Evolutionary conservation across 2,888 invertebrate species (phyloP), one percentile per base, ranked within the genome.

Genomic region (Eurytoma californica): DNA sequence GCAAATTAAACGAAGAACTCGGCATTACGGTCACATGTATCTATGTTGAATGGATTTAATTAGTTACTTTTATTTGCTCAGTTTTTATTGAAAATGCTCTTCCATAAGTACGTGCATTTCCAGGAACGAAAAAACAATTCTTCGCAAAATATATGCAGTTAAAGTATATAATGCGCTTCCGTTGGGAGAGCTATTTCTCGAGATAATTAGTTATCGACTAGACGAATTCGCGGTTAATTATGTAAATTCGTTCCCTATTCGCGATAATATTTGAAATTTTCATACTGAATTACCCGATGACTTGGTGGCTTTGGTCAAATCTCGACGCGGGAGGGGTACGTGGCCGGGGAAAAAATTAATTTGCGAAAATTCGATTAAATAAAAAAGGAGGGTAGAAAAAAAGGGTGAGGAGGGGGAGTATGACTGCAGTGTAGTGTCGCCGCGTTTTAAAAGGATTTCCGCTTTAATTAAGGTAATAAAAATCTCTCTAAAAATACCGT

Each of bases 391-490:
- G 72, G 16, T 13, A 58, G 75, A 79, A n/a, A n/a, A n/a, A n/a
- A 39, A 47, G 66, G 76, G 68, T 20, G 57, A 28, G 57, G 57
- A 18, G 7, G 14, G 53, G 24, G 63, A n/a, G 47, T 3, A 14
- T 20, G 47, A 30, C n/a, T 16, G 69, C 49, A 12, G 66, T 65
- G 18, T 75, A 55, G 72, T 69, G 67, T 72, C 68, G 57, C 55
- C 53, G 51, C 55, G 68, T 73, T 74, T 69, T 76, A 78, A 81
- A 75, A 81, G 75, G 75, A 81, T 78, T 78, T 78, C 75, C 75
- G 72, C 72, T 75, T 72, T 72, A 78, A 81, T 81, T 74, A 81
- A 78, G 80, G 72, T 65, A 68, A 78, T 78, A 67, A 77, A 80
- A 80, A 72, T 78, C 68, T 67, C 72, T 57, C 67, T 66, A 61